These are phyloP conservation scores for Eulemur coronatus DNA, from an alignment of 2,797 vertebrate species.

Conservation along the genomic window DNA sequence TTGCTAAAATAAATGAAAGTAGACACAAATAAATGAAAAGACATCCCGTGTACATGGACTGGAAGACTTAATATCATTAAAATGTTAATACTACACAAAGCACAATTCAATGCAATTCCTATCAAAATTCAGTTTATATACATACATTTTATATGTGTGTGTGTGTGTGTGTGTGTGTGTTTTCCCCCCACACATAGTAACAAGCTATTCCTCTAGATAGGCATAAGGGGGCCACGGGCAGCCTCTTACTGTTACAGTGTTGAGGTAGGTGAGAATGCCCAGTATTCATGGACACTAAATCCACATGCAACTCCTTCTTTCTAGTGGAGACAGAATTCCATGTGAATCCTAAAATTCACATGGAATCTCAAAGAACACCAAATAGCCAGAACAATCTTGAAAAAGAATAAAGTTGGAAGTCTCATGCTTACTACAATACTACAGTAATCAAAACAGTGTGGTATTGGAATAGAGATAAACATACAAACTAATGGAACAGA, in stretches of 20 bases:
- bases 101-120: neutral
- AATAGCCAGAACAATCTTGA: neutral
- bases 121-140: neutral
- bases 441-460: neutral
- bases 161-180: no score
- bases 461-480: neutral
- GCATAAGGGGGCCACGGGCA: neutral
- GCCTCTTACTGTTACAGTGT: neutral
- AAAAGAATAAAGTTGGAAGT: neutral
- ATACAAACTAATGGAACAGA: neutral
- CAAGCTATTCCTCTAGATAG: neutral
- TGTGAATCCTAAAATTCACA: neutral
- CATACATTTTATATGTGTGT: neutral
- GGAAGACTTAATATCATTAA: neutral
- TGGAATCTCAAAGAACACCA: neutral
- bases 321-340: neutral
- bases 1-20: neutral
- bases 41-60: neutral
- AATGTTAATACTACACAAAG: neutral
- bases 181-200: neutral
- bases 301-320: neutral
- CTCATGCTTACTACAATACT: neutral
- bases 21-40: neutral
- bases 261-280: neutral
- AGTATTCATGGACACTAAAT: neutral